phyloP scores from a whole-genome alignment of 2,113 vertebrate species.

The Cettia cetti region DNA sequence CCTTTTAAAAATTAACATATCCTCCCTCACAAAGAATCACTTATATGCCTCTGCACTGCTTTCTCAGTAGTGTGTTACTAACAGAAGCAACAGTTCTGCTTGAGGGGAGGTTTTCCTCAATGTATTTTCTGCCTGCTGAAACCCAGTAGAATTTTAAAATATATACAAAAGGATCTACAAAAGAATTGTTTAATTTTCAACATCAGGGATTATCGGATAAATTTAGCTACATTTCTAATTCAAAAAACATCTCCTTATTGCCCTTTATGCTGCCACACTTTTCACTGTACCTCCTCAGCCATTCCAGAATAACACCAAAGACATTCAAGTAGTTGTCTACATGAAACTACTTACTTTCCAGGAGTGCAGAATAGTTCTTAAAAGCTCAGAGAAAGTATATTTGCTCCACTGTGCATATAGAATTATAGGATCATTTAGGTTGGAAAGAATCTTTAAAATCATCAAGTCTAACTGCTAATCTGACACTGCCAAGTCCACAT shows the following conservation, averaged over 20 bases:
- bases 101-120: not conserved
- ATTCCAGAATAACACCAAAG: not conserved
- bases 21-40: slow-evolving; percentile 30
- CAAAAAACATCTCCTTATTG: not conserved
- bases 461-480: not conserved
- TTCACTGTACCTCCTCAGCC: not conserved
- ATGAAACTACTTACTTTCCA: not conserved
- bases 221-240: not conserved
- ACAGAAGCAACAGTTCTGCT: not conserved
- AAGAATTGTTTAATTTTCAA: not conserved
- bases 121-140: not conserved
- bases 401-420: not conserved
- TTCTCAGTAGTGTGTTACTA: not conserved
- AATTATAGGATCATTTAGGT: not conserved
- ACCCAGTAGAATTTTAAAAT: not conserved
- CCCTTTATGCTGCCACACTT: not conserved
- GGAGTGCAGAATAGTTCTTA: not conserved
- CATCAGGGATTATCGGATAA: not conserved
- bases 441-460: not conserved
- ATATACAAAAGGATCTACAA: not conserved
- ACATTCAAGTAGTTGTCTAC: not conserved
- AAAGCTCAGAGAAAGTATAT: not conserved
- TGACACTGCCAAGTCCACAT: not conserved
- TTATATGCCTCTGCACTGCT: not conserved
- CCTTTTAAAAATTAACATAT: slow-evolving; percentile 47